A percentile compares a stretch with the other conserved stretches of the same genome.
Evolutionary conservation across 2,797 vertebrate species (phyloP).

Genomic region (Hephaestus fuliginosus): DNA sequence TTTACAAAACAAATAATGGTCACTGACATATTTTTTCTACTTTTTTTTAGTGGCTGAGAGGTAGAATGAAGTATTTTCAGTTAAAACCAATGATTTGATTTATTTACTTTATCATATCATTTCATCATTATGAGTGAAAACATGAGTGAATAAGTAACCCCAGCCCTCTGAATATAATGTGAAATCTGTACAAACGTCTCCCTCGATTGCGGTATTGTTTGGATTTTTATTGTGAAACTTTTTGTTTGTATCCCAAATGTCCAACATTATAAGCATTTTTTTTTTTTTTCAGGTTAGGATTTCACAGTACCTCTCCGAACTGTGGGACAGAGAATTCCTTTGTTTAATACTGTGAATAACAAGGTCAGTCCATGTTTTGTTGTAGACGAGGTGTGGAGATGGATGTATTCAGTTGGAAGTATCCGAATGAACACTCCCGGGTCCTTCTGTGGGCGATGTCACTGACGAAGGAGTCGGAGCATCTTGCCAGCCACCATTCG

Average conservation of each 20-base stretch:
- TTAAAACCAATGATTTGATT: constrained; percentile 78
- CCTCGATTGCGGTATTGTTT: constrained; percentile 62
- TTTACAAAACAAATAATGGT: constrained; percentile 86
- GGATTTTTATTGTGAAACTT: constrained; percentile 84
- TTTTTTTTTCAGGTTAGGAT: constrained; percentile 62
- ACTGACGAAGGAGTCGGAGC: constrained; percentile 98
- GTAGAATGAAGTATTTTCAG: constrained; percentile 89
- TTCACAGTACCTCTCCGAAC: constrained; percentile 74
- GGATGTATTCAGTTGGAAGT: constrained; percentile 98
- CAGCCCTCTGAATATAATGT: constrained; percentile 87
- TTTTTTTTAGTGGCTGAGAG: constrained; percentile 87
- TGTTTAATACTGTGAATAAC: constrained; percentile 81
- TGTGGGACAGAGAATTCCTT: constrained; percentile 73
- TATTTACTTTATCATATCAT: constrained; percentile 80
- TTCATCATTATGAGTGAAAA: constrained; percentile 81
- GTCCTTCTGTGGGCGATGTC: constrained; percentile 99
- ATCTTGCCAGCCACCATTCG: constrained; percentile 99
- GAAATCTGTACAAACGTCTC: constrained; percentile 87
- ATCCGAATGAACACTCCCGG: constrained; percentile 99
- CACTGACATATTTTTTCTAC: constrained; percentile 79
- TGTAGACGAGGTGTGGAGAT: constrained; percentile 74
- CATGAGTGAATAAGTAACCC: constrained; percentile 82
- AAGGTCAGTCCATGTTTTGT: constrained; percentile 79
- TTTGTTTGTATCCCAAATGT: constrained; percentile 88
- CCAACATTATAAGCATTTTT: constrained; percentile 77